Conservation (phyloP, 1,140 invertebrate genomes). For the Laodelphax striatellus region DNA sequence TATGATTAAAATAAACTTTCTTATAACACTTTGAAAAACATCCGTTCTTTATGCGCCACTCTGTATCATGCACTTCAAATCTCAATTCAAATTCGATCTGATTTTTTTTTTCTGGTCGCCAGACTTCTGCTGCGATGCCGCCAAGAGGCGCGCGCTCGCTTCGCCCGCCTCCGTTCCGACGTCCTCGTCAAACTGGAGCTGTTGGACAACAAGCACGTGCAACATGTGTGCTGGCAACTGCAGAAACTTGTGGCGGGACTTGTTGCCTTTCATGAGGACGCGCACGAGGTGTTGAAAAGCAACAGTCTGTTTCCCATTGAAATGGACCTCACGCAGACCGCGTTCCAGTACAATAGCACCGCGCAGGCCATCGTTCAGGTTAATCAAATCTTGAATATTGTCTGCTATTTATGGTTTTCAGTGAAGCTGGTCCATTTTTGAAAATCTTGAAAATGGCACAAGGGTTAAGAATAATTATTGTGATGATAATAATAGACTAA, state of each 20-base stretch:
- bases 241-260: conserved; percentile 54
- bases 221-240: conserved; percentile 79
- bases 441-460: no score
- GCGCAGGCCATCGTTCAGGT: conserved; percentile 28
- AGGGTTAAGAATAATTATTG: no score
- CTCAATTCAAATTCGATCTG: no score
- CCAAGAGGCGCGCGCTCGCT: conserved; percentile 81
- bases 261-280: conserved; percentile 32
- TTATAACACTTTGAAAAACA: no score
- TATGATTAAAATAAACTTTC: no score
- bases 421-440: no score
- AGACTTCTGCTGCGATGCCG: conserved; percentile 85
- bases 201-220: conserved; percentile 94
- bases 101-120: conserved; percentile 1
- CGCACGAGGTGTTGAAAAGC: conserved; percentile 54
- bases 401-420: no score
- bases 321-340: conserved; percentile 83
- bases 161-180: conserved; percentile 86
- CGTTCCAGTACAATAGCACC: conserved; percentile 80
- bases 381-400: no score
- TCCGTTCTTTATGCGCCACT: no score
- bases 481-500: no score
- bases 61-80: no score
- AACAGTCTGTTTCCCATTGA: conserved; percentile 88
- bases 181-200: conserved; percentile 95